Evolutionary conservation across 2,888 invertebrate species (phyloP).

Genomic region (Cremastinae sp.): DNA sequence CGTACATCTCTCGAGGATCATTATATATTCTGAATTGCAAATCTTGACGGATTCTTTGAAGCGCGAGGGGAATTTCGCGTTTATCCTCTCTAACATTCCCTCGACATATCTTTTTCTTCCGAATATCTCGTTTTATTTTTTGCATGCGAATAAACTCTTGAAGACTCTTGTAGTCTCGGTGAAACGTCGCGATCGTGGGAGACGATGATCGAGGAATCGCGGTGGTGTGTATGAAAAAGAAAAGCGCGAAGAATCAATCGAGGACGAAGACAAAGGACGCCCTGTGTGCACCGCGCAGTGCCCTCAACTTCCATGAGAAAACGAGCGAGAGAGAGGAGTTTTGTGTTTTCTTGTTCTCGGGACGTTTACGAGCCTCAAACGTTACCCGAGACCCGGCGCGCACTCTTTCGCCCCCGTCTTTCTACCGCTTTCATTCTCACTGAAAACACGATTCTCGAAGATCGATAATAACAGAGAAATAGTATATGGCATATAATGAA

Average conservation of each 20-base stretch:
- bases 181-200: constrained; percentile 36
- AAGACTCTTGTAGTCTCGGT: constrained; percentile 16
- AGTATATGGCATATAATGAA: constrained; percentile 19
- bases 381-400: constrained; percentile 25
- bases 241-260: constrained; percentile 60
- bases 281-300: constrained; percentile 42
- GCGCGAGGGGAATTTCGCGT: background rate
- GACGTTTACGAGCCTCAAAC: constrained; percentile 58
- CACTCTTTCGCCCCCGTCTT: constrained; percentile 6
- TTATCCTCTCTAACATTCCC: background rate
- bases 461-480: constrained; percentile 60
- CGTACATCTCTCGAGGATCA: constrained; percentile 23
- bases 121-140: constrained; percentile 25
- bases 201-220: constrained; percentile 33
- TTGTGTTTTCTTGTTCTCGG: constrained; percentile 55
- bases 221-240: constrained; percentile 2
- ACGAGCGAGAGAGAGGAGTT: constrained; percentile 54
- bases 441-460: constrained; percentile 60
- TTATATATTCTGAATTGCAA: constrained; percentile 51
- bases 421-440: constrained; percentile 31
- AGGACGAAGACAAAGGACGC: constrained; percentile 60
- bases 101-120: no score
- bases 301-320: constrained; percentile 39
- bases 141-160: constrained; percentile 4
- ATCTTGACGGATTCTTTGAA: constrained; percentile 31